Evolutionary conservation across 2,797 vertebrate genomes (phyloP).

Genomic region (Phrynocephalus vlangalii): DNA sequence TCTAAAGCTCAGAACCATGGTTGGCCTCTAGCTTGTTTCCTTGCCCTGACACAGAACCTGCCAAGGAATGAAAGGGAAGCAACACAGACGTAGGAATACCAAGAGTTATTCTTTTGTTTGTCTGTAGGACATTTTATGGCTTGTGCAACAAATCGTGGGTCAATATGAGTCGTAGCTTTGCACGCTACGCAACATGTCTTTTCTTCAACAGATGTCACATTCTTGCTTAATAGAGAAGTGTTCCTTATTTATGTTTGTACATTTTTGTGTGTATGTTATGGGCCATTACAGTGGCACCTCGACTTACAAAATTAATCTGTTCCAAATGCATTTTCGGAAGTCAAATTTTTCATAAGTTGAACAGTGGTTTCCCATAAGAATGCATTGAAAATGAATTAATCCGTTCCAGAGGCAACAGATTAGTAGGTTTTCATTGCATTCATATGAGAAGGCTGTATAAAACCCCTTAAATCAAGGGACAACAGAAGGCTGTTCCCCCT

Average conservation of each 20-base stretch:
- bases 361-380: too few relatives aligned
- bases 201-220: background rate
- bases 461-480: too few relatives aligned
- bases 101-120: background rate
- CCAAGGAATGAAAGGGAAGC: background rate
- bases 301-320: too few relatives aligned
- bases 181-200: background rate
- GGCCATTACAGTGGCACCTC: too few relatives aligned
- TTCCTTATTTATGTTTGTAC: background rate
- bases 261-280: background rate
- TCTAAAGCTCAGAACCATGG: background rate
- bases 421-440: too few relatives aligned
- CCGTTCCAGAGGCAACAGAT: too few relatives aligned
- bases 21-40: background rate
- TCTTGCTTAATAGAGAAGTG: background rate
- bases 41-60: background rate
- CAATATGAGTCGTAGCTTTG: background rate
- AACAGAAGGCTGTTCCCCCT: too few relatives aligned
- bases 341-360: too few relatives aligned
- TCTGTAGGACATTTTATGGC: background rate
- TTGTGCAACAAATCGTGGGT: background rate
- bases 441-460: too few relatives aligned
- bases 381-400: too few relatives aligned
- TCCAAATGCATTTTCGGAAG: too few relatives aligned
- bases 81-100: background rate